phyloP scores from a whole-genome alignment of 1,140 invertebrate genomes.

The Drosophila mayri region DNA sequence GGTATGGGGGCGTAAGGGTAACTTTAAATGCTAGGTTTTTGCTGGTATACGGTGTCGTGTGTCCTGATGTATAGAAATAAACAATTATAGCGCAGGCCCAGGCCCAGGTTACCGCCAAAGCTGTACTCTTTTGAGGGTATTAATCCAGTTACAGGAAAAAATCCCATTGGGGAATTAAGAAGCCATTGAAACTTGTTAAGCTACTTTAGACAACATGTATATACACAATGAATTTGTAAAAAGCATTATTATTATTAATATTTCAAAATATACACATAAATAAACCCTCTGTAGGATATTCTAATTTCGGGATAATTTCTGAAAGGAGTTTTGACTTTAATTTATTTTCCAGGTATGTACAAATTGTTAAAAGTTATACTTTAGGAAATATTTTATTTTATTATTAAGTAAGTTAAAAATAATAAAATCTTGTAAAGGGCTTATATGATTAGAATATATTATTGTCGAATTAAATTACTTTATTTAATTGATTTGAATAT shows the following conservation, averaged over 20 bases:
- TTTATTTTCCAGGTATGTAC: neutral
- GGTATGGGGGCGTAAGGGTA: slow-evolving; percentile 18
- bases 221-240: slow-evolving; percentile 27
- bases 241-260: neutral
- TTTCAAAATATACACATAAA: neutral
- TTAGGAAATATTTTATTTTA: too few relatives aligned
- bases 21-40: slow-evolving; percentile 39
- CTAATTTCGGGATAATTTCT: neutral
- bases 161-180: slow-evolving; percentile 54
- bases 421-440: too few relatives aligned
- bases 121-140: slow-evolving; percentile 23
- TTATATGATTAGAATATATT: too few relatives aligned
- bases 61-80: slow-evolving; percentile 23
- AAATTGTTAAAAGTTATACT: too few relatives aligned
- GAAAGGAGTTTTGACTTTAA: neutral
- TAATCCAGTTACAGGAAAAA: slow-evolving; percentile 64
- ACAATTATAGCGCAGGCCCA: slow-evolving; percentile 11
- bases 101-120: slow-evolving; percentile 3
- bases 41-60: slow-evolving; percentile 12
- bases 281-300: neutral
- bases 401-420: too few relatives aligned
- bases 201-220: neutral
- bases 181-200: slow-evolving; percentile 56
- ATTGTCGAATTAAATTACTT: too few relatives aligned
- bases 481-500: too few relatives aligned